Conservation (phyloP, 2,888 invertebrate species). For the Apamea epomidion region DNA sequence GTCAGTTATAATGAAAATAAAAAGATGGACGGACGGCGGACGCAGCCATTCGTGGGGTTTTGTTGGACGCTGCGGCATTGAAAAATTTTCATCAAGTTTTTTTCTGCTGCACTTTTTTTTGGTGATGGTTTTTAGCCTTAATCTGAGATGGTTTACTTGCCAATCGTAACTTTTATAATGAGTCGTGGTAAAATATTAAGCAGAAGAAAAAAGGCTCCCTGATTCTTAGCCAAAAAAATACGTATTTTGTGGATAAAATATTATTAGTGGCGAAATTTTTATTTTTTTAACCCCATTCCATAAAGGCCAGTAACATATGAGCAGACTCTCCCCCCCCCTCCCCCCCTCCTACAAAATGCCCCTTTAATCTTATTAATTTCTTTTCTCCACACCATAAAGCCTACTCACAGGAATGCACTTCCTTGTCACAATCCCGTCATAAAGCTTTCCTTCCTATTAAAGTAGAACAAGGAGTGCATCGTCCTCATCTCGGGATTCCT, state of each 20-base stretch:
- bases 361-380: conserved; percentile 11
- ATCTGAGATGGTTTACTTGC: neutral
- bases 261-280: too few species aligned
- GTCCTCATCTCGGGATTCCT: conserved; percentile 69
- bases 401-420: conserved; percentile 52
- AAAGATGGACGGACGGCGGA: conserved; percentile 6
- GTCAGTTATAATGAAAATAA: conserved; percentile 36
- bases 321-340: neutral
- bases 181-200: neutral
- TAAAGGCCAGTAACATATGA: conserved; percentile 1
- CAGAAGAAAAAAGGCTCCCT: neutral
- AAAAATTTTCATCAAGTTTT: neutral
- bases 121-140: neutral
- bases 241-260: too few species aligned
- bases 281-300: neutral
- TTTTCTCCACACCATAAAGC: conserved; percentile 21
- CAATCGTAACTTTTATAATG: neutral
- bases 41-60: neutral
- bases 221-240: too few species aligned
- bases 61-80: neutral
- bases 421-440: conserved; percentile 58
- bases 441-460: conserved; percentile 69
- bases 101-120: neutral
- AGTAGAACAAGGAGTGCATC: conserved; percentile 67
- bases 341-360: neutral